phyloP scores from a whole-genome alignment of 2,797 vertebrate species.

The Sebastes matsubarae region DNA sequence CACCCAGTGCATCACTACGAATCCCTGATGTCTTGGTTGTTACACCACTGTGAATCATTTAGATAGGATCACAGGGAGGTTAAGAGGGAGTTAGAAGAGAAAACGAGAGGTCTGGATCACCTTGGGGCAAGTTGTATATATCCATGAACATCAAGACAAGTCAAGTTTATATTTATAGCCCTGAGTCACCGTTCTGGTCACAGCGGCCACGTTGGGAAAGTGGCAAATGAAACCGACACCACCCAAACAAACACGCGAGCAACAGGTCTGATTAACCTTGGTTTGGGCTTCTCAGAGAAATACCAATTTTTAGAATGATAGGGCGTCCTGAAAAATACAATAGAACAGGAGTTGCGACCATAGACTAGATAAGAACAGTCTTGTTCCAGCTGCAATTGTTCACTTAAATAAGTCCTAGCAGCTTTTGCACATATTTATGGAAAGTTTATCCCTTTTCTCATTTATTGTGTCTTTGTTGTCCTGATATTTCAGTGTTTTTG shows the following conservation, averaged over 20 bases:
- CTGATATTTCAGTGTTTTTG: too few species aligned
- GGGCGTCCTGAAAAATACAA: background rate
- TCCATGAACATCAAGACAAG: conserved; percentile 14
- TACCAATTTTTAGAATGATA: background rate
- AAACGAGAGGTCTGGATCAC: conserved; percentile 36
- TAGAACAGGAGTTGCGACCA: background rate
- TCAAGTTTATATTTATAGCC: conserved; percentile 7
- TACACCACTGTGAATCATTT: conserved; percentile 35
- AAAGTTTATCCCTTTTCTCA: too few species aligned
- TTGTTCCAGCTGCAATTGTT: too few species aligned
- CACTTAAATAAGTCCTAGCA: too few species aligned
- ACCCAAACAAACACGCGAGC: background rate
- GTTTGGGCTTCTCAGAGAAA: background rate
- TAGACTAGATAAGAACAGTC: background rate
- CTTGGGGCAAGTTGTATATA: conserved; percentile 14
- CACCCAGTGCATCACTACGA: conserved; percentile 20
- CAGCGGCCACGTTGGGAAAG: background rate
- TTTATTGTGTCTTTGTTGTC: too few species aligned
- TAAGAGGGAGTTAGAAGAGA: conserved; percentile 34
- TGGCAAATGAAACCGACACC: background rate
- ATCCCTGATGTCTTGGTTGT: conserved; percentile 29
- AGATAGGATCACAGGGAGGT: conserved; percentile 39
- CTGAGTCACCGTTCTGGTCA: background rate
- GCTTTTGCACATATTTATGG: too few species aligned
- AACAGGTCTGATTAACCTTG: background rate